Conservation (phyloP, 2,888 invertebrate species). For the Mimachlamys varia region DNA sequence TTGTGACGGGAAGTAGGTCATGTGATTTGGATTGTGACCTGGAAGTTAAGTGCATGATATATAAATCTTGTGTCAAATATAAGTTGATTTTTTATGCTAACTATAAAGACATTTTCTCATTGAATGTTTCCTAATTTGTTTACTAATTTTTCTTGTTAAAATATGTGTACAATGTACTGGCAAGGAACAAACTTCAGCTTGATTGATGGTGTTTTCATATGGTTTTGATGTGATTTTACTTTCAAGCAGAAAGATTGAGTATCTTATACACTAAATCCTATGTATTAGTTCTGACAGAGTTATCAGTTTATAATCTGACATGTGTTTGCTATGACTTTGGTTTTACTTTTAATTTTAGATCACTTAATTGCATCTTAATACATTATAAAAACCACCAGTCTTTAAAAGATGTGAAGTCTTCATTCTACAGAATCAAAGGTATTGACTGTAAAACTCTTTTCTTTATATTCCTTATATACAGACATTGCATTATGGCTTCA, state of each 20-base stretch:
- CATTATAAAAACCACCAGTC: neutral
- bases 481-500: neutral
- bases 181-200: neutral
- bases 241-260: neutral
- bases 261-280: neutral
- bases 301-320: too few relatives aligned
- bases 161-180: neutral
- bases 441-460: neutral
- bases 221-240: neutral
- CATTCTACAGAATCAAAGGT: neutral
- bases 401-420: neutral
- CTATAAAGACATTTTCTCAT: neutral
- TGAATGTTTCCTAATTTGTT: neutral
- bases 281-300: too few relatives aligned
- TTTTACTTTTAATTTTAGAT: too few relatives aligned
- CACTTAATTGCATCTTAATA: neutral
- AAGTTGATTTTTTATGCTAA: neutral
- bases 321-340: too few relatives aligned
- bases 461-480: neutral
- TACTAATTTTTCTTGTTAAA: neutral
- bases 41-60: neutral
- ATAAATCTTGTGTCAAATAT: neutral
- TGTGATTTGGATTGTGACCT: too few relatives aligned
- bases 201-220: neutral
- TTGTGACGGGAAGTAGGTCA: neutral